Conservation (phyloP, 2,797 vertebrate species). For the Xenopus petersii region DNA sequence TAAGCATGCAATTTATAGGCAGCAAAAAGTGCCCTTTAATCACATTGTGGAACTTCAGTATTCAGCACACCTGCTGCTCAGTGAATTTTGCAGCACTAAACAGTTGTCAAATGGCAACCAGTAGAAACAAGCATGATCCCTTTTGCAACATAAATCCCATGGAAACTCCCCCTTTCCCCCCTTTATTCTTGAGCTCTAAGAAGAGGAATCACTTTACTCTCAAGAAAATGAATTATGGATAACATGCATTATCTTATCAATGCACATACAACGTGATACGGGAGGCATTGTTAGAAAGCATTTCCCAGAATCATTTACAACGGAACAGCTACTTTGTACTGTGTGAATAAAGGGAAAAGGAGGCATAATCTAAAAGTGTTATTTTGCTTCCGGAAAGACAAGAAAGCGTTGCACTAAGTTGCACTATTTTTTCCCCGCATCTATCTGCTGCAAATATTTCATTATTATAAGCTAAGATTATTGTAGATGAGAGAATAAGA, state of each 20-base stretch:
- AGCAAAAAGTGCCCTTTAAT: not conserved
- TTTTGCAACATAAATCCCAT: not conserved
- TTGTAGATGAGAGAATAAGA: no score
- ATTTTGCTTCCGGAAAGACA: no score
- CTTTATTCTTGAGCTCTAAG: not conserved
- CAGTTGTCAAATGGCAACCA: not conserved
- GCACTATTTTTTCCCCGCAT: no score
- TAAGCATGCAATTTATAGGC: conserved; percentile 2
- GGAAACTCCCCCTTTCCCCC: not conserved
- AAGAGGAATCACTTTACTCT: not conserved
- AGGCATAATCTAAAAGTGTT: no score
- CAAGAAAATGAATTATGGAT: not conserved
- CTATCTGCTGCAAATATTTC: no score
- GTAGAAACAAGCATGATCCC: not conserved
- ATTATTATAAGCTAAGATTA: no score
- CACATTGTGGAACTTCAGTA: not conserved
- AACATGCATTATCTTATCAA: not conserved
- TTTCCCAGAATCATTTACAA: not conserved
- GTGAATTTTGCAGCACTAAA: not conserved
- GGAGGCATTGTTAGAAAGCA: not conserved
- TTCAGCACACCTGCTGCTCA: conserved; percentile 10
- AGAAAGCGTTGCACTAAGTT: no score
- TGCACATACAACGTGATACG: no score
- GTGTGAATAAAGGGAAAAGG: no score
- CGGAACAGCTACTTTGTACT: no score